Evolutionary conservation across 2,797 vertebrate species (phyloP).

Genomic region (Syndactyla subalaris): DNA sequence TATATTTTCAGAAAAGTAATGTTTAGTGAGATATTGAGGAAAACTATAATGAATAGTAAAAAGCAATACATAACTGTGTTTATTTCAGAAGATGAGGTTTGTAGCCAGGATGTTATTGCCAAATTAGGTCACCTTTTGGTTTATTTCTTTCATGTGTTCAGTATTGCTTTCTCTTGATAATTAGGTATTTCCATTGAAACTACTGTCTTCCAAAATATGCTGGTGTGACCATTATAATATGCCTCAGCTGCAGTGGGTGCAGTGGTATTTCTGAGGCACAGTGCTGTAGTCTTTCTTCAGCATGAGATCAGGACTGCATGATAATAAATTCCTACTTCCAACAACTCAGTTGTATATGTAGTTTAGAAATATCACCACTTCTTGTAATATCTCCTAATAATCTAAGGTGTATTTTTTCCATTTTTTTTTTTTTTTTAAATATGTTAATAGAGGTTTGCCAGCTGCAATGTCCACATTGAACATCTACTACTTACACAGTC

Average conservation of each 20-base stretch:
- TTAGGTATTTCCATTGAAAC: not conserved
- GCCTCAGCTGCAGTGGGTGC: not conserved
- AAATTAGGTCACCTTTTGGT: not conserved
- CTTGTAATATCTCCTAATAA: not conserved
- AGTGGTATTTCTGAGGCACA: not conserved
- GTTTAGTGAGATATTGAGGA: not conserved
- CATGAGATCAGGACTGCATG: not conserved
- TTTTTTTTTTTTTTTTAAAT: not conserved
- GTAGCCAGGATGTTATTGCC: not conserved
- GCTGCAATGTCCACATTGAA: not conserved
- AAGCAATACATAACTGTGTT: not conserved
- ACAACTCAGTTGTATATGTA: not conserved
- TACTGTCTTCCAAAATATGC: not conserved
- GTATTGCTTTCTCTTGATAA: not conserved
- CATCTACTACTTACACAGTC: not conserved
- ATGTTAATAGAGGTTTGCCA: not conserved
- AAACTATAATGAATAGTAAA: not conserved
- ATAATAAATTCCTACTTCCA: not conserved
- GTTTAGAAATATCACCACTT: not conserved
- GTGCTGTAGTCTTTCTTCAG: not conserved
- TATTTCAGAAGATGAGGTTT: not conserved
- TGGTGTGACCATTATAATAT: not conserved
- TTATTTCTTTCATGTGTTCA: not conserved
- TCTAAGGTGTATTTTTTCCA: not conserved
- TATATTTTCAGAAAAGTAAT: not conserved